Evolutionary conservation across 92 coral and sea anemone species (phyloP).

Genomic region (Actinostola sp.): DNA sequence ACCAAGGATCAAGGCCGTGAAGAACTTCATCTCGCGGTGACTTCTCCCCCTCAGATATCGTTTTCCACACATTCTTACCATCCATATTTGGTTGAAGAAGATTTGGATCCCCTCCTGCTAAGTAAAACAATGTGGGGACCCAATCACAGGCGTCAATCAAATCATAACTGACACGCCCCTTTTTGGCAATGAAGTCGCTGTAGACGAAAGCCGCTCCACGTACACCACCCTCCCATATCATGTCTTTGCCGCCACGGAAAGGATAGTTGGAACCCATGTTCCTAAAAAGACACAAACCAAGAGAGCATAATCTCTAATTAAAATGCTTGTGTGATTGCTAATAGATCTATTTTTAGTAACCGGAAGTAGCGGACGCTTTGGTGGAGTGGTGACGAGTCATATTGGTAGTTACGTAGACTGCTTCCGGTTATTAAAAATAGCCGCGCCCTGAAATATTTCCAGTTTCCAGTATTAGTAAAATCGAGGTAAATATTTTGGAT

Average conservation of each 20-base stretch:
- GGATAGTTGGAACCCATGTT: constrained; percentile 98
- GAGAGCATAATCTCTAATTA: neutral
- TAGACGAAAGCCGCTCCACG: constrained; percentile 89
- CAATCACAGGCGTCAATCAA: constrained; percentile 94
- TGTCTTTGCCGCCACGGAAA: constrained; percentile 92
- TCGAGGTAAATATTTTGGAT: too few species aligned
- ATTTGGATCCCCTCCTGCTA: constrained; percentile 85
- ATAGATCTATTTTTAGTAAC: too few species aligned
- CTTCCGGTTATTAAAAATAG: too few species aligned
- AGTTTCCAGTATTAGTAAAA: too few species aligned
- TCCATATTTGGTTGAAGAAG: constrained; percentile 65
- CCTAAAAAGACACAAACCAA: constrained; percentile 39
- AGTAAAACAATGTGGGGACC: constrained; percentile 86
- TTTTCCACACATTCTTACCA: constrained; percentile 94
- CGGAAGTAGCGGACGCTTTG: too few species aligned
- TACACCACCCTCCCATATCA: constrained; percentile 99
- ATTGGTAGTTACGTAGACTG: too few species aligned
- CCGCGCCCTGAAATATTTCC: too few species aligned
- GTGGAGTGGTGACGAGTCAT: too few species aligned
- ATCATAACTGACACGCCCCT: constrained; percentile 88
- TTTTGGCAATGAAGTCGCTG: constrained; percentile 69
- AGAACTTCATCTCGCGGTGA: constrained; percentile 92
- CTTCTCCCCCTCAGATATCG: constrained; percentile 74
- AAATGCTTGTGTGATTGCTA: neutral
- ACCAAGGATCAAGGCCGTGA: constrained; percentile 95